A percentile compares a stretch with the other conserved stretches of the same genome.
Conservation (phyloP, 2,113 vertebrate genomes). For the Erythrocebus patas region DNA sequence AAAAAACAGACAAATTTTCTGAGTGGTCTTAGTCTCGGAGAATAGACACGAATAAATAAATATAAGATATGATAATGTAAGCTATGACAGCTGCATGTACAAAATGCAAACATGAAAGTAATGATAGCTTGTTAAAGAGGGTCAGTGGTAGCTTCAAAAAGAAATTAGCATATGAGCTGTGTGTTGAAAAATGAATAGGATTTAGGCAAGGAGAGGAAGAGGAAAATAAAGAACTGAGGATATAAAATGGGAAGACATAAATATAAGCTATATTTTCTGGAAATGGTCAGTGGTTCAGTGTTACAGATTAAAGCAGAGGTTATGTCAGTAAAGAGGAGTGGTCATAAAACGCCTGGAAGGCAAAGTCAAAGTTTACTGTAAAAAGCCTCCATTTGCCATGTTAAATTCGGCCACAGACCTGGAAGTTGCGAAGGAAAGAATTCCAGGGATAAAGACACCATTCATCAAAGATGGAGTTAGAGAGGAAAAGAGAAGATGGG, state of each 20-base stretch:
- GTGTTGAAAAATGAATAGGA: not conserved
- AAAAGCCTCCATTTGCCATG: not conserved
- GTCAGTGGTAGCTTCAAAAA: not conserved
- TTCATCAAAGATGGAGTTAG: not conserved
- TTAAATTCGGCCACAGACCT: not conserved
- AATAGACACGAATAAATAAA: not conserved
- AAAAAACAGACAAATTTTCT: not conserved
- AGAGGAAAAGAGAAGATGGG: not conserved
- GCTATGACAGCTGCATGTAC: not conserved
- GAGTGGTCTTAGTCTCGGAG: not conserved
- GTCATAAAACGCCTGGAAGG: not conserved
- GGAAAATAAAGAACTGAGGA: not conserved
- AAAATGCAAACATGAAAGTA: not conserved
- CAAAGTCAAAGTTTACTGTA: not conserved
- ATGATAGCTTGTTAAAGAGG: not conserved
- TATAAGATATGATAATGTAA: not conserved
- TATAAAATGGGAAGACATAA: not conserved
- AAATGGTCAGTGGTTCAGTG: not conserved
- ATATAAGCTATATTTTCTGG: constrained; percentile 5
- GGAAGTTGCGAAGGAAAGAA: not conserved
- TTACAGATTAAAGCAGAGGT: not conserved
- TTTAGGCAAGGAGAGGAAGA: not conserved
- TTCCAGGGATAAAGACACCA: not conserved
- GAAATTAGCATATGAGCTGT: not conserved
- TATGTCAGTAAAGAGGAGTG: not conserved